phyloP scores from a whole-genome alignment of 2,113 vertebrate species.

The Pteropus alecto region DNA sequence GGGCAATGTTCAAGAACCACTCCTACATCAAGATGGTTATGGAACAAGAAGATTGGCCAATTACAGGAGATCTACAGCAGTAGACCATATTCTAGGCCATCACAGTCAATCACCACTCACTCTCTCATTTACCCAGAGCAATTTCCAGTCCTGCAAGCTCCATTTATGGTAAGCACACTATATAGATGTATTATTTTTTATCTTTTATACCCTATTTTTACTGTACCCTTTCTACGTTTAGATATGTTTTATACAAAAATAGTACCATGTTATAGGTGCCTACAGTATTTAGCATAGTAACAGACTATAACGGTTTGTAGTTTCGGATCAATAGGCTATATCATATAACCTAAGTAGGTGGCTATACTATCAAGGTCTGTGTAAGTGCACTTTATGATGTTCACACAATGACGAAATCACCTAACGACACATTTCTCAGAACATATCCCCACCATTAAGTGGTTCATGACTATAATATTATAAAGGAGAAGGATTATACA shows the following conservation, averaged over 20 bases:
- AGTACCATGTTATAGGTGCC: no score
- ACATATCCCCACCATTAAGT: no score
- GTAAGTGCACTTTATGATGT: not conserved
- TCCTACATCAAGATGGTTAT: slow-evolving; percentile 98
- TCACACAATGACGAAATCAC: not conserved
- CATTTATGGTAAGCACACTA: no score
- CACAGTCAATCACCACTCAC: not conserved
- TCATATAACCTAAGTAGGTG: not conserved
- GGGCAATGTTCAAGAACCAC: slow-evolving; percentile 93
- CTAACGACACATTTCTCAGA: not conserved
- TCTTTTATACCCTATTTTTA: no score
- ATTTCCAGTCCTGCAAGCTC: no score
- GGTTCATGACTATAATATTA: not conserved
- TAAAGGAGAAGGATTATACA: not conserved
- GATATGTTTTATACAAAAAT: no score
- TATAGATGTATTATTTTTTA: no score
- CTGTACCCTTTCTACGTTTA: no score
- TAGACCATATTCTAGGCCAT: not conserved
- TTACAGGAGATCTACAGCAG: slow-evolving; percentile 87
- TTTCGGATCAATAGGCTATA: not conserved
- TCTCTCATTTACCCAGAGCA: not conserved
- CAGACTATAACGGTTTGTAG: not conserved
- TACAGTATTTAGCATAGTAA: not conserved
- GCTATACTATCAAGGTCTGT: not conserved
- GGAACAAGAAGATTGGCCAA: slow-evolving; percentile 95